These are phyloP conservation scores for Apodemia zela DNA, from an alignment of 2,888 invertebrate genomes.

Conservation along the genomic window DNA sequence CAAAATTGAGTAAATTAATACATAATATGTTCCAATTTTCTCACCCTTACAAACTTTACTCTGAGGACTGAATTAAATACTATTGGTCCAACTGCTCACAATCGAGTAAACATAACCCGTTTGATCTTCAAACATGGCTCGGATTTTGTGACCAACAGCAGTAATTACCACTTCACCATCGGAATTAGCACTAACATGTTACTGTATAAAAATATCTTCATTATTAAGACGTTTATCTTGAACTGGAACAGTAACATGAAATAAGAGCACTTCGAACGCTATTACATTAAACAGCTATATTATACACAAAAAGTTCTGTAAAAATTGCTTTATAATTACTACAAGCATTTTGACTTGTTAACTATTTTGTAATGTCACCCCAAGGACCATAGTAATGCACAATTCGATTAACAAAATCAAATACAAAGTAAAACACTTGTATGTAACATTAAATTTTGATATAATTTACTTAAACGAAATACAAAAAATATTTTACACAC, in stretches of 20 bases:
- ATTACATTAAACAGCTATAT: slow-evolving; percentile 27
- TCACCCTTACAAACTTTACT: neutral
- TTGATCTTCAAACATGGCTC: slow-evolving; percentile 26
- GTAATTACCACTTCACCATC: slow-evolving; percentile 12
- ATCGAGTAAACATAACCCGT: slow-evolving; percentile 9
- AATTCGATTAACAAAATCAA: slow-evolving; percentile 22
- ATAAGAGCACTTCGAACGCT: slow-evolving; percentile 36
- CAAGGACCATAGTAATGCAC: slow-evolving; percentile 15
- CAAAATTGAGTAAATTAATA: slow-evolving; percentile 1
- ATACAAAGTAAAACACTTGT: slow-evolving; percentile 21
- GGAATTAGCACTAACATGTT: slow-evolving; percentile 19
- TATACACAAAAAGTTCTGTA: slow-evolving; percentile 18
- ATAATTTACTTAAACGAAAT: slow-evolving; percentile 23
- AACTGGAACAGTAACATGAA: slow-evolving; percentile 29
- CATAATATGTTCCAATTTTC: neutral
- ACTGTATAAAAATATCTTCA: slow-evolving; percentile 33
- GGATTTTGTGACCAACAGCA: slow-evolving; percentile 23
- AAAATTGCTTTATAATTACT: slow-evolving; percentile 10
- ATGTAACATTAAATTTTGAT: slow-evolving; percentile 23
- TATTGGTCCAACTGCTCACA: slow-evolving; percentile 20
- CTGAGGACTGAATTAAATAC: slow-evolving; percentile 9
- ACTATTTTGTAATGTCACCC: slow-evolving; percentile 12
- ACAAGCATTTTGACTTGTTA: slow-evolving; percentile 22
- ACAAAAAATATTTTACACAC: slow-evolving; percentile 24
- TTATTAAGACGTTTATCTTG: slow-evolving; percentile 26